phyloP scores from a whole-genome alignment of 2,797 vertebrate species.

The Crypturellus tataupa region DNA sequence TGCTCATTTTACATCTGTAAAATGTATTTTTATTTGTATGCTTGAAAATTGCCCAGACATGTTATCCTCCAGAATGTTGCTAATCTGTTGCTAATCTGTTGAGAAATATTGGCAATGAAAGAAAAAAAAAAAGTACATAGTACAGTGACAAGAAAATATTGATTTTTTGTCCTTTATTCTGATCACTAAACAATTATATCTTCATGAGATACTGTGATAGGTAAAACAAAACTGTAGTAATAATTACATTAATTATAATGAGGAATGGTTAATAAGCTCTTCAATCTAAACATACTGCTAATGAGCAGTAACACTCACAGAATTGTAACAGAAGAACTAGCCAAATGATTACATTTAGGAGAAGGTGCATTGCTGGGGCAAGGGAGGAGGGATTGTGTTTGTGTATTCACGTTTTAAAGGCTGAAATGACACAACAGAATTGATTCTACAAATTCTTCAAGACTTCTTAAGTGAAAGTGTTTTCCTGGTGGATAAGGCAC shows the following conservation, averaged over 20 bases:
- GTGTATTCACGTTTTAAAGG: neutral
- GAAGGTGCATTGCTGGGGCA: neutral
- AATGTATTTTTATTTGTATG: neutral
- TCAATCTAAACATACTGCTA: neutral
- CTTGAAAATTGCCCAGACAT: neutral
- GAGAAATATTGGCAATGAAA: neutral
- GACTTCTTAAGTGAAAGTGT: neutral
- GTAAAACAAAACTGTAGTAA: neutral
- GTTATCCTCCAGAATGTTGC: neutral
- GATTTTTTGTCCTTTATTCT: neutral
- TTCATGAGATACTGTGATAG: neutral
- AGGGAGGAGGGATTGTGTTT: neutral
- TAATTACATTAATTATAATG: neutral
- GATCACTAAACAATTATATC: neutral
- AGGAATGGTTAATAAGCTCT: neutral
- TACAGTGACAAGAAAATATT: neutral
- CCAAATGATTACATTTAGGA: neutral
- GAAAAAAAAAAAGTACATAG: neutral
- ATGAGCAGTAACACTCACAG: neutral
- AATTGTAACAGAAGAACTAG: neutral
- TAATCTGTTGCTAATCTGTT: neutral
- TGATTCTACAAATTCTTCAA: fast-evolving
- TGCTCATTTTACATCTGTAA: neutral
- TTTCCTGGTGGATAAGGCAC: neutral
- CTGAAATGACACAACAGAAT: neutral